Percentiles rank a stretch among this genome's conserved stretches.
These are phyloP conservation scores for Dolichopus griseipennis DNA, from an alignment of 2,888 invertebrate genomes.

Conservation along the genomic window DNA sequence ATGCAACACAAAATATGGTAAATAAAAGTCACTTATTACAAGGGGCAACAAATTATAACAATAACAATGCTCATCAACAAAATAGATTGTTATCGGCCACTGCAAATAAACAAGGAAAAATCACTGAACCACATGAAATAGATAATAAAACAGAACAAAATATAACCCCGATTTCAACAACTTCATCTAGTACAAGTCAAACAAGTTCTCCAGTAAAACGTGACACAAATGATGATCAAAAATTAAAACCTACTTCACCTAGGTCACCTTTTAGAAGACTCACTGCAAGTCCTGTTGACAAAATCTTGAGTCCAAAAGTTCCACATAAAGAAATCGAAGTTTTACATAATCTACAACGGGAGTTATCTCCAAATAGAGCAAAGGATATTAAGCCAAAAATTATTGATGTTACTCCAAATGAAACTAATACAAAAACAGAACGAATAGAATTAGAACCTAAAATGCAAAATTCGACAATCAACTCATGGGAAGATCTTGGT, in stretches of 20 bases:
- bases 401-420: constrained; percentile 19
- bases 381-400: constrained; percentile 22
- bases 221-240: constrained; percentile 18
- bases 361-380: constrained; percentile 52
- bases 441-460: constrained; percentile 9
- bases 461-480: constrained; percentile 26
- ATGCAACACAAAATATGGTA: constrained; percentile 13
- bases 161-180: background rate
- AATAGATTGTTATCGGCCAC: background rate
- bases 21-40: constrained; percentile 5
- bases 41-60: background rate
- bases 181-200: background rate
- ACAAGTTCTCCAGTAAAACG: constrained; percentile 10
- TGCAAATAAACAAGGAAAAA: constrained; percentile 17
- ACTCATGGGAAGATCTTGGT: constrained; percentile 53
- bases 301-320: constrained; percentile 41
- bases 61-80: background rate
- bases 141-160: background rate
- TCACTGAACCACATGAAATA: constrained; percentile 13
- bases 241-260: constrained; percentile 27
- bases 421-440: constrained; percentile 18
- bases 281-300: constrained; percentile 46
- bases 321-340: constrained; percentile 58
- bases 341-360: constrained; percentile 58
- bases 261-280: constrained; percentile 31